These are phyloP conservation scores for Malthinus seriepunctatus DNA, from an alignment of 2,888 invertebrate species.

Conservation along the genomic window DNA sequence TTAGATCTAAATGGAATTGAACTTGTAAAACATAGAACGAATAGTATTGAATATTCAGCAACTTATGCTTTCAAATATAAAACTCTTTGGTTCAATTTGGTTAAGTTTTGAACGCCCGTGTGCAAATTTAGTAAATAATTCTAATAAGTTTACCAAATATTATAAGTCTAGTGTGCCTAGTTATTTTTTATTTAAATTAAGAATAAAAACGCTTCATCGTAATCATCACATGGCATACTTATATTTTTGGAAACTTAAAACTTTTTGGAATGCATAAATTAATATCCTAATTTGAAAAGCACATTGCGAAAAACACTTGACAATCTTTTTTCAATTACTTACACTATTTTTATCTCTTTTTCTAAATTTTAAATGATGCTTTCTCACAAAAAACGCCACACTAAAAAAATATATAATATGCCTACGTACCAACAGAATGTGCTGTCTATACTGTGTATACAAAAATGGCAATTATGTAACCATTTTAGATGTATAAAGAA, in stretches of 20 bases:
- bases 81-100: not conserved
- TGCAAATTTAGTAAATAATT: conserved; percentile 19
- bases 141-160: conserved; percentile 8
- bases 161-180: conserved; percentile 34
- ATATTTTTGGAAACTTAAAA: no score
- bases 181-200: conserved; percentile 22
- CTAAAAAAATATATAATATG: conserved; percentile 18
- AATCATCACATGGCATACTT: no score
- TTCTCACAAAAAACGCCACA: conserved; percentile 18
- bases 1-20: conserved; percentile 45
- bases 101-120: conserved; percentile 6
- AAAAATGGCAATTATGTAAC: conserved; percentile 26
- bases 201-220: not conserved
- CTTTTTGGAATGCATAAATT: no score
- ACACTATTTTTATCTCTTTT: not conserved
- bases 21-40: conserved; percentile 28
- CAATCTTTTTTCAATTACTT: conserved; percentile 2
- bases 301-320: not conserved
- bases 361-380: conserved; percentile 12
- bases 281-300: no score
- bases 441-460: conserved; percentile 26
- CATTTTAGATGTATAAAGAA: conserved; percentile 27
- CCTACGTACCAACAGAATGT: conserved; percentile 12
- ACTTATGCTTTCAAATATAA: not conserved
- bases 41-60: conserved; percentile 4